A percentile compares a stretch with the other conserved stretches of the same genome.
Evolutionary conservation across 2,113 vertebrate genomes (phyloP).

Genomic region (Phaethon lepturus): DNA sequence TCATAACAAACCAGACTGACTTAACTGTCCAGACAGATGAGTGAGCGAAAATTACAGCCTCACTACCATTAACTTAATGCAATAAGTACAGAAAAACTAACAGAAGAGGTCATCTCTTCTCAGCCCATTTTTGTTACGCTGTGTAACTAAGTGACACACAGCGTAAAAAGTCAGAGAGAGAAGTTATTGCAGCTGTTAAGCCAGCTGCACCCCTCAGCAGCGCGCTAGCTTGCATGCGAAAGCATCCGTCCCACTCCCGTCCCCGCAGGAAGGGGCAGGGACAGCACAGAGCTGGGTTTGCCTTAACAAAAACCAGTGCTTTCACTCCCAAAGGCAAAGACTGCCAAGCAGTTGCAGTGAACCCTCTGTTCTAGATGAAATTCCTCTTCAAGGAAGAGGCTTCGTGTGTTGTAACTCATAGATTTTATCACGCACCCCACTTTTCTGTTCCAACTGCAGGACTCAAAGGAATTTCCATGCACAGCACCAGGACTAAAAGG

Average conservation of each 20-base stretch:
- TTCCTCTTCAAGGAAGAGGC: background rate
- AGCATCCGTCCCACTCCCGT: background rate
- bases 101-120: background rate
- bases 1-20: background rate
- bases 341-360: background rate
- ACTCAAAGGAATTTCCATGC: background rate
- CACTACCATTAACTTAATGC: background rate
- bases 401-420: rapidly evolving
- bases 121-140: background rate
- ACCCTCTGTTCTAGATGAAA: background rate
- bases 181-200: background rate
- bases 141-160: background rate
- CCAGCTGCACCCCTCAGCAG: background rate
- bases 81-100: background rate
- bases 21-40: background rate
- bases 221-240: rapidly evolving
- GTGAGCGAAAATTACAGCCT: background rate
- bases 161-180: background rate
- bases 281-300: background rate
- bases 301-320: background rate
- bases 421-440: background rate
- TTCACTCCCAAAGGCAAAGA: background rate
- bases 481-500: background rate
- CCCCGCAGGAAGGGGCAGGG: background rate
- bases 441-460: background rate